Conservation (phyloP, 1,140 invertebrate genomes). For the Orius laevigatus region DNA sequence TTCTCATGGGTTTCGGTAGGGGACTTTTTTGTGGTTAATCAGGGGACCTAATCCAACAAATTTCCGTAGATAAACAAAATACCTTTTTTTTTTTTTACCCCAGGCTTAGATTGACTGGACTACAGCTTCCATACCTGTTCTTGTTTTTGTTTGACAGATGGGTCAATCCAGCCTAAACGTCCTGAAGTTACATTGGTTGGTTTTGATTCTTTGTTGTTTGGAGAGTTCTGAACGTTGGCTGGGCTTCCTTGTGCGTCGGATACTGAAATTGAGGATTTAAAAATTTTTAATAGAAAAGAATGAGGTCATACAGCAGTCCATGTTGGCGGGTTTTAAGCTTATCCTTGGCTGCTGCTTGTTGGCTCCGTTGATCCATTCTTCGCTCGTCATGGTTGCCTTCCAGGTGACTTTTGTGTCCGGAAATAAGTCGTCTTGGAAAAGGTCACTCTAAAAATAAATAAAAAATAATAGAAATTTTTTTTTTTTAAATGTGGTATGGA, state of each 20-base stretch:
- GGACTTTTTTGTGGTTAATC: no score
- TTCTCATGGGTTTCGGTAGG: no score
- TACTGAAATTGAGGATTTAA: slow-evolving; percentile 25
- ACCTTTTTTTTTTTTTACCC: no score
- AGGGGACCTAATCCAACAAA: no score
- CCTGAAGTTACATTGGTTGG: slow-evolving; percentile 14
- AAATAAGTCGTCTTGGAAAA: slow-evolving; percentile 93
- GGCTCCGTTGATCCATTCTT: slow-evolving; percentile 58
- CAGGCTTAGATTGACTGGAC: no score
- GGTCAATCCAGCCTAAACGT: slow-evolving; percentile 12
- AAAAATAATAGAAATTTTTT: not conserved
- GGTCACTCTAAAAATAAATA: slow-evolving; percentile 51
- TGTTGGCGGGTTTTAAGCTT: slow-evolving; percentile 69
- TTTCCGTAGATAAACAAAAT: no score
- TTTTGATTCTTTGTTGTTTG: slow-evolving; percentile 23
- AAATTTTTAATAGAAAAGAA: slow-evolving; percentile 15
- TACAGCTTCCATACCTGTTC: no score
- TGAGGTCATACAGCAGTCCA: slow-evolving; percentile 59
- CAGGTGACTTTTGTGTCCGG: slow-evolving; percentile 77
- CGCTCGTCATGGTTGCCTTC: slow-evolving; percentile 52
- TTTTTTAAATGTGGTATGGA: no score
- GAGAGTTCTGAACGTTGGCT: not conserved
- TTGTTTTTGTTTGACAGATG: slow-evolving; percentile 40
- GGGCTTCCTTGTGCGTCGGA: slow-evolving; percentile 32
- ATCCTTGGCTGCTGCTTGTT: slow-evolving; percentile 44